Conservation (phyloP, 2,888 invertebrate species). For the Tubiluchus corallicola region DNA sequence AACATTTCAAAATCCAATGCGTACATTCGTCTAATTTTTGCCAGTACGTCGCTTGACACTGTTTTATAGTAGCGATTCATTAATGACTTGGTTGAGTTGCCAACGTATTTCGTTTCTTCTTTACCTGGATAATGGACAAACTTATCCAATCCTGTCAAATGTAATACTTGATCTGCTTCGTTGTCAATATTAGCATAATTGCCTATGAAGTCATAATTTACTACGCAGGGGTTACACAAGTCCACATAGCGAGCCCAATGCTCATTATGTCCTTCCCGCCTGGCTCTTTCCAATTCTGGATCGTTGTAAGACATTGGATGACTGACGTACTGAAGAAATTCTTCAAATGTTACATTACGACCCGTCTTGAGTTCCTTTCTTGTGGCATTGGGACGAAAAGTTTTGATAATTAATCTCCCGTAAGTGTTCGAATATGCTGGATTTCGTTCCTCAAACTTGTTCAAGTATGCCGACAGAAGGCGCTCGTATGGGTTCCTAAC, state of each 20-base stretch:
- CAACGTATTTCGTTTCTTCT: no score
- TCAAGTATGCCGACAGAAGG: slow-evolving; percentile 67
- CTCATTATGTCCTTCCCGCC: slow-evolving; percentile 40
- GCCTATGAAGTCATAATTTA: slow-evolving; percentile 71
- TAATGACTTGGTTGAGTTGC: no score
- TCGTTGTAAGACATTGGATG: no score
- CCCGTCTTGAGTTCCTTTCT: slow-evolving; percentile 32
- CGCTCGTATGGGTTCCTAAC: slow-evolving; percentile 80
- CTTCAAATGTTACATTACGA: slow-evolving; percentile 63
- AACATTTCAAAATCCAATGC: slow-evolving; percentile 61
- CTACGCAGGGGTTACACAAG: slow-evolving; percentile 65
- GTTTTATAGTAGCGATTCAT: slow-evolving; percentile 43
- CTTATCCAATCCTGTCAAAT: slow-evolving; percentile 22
- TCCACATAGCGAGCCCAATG: slow-evolving; percentile 70
- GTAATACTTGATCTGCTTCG: slow-evolving; percentile 49
- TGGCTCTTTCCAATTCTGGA: no score
- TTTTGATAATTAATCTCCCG: slow-evolving; percentile 52
- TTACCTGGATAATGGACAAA: slow-evolving; percentile 21
- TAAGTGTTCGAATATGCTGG: no score
- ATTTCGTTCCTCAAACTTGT: slow-evolving; percentile 50
- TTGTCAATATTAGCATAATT: slow-evolving; percentile 68
- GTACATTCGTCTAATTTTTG: slow-evolving; percentile 36
- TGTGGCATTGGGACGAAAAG: slow-evolving; percentile 16
- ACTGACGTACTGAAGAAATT: slow-evolving; percentile 63
- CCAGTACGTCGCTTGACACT: slow-evolving; percentile 48